These are phyloP conservation scores for Stegophylla sp. DNA, from an alignment of 2,888 invertebrate species.

Conservation along the genomic window DNA sequence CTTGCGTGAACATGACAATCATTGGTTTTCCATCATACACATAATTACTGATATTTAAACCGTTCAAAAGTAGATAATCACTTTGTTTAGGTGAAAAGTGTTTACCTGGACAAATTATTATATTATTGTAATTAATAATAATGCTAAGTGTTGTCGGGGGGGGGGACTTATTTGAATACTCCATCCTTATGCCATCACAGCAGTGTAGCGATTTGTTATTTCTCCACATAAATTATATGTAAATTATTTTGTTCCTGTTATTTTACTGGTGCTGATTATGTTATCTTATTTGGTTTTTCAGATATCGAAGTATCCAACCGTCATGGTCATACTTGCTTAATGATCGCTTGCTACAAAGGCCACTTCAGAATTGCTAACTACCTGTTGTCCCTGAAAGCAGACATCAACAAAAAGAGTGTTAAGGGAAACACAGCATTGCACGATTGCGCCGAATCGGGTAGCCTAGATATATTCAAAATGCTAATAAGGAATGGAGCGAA, in stretches of 20 bases:
- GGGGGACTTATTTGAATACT: neutral
- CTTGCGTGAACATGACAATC: neutral
- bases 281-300: conserved; percentile 64
- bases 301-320: conserved; percentile 96
- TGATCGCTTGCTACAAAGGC: conserved; percentile 97
- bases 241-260: neutral
- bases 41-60: neutral
- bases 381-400: conserved; percentile 83
- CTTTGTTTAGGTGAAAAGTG: neutral
- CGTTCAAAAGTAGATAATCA: neutral
- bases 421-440: conserved; percentile 95
- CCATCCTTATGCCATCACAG: neutral
- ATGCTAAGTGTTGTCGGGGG: neutral
- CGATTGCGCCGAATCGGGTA: conserved; percentile 96
- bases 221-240: too few species aligned
- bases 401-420: conserved; percentile 90
- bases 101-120: conserved; percentile 3
- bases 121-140: neutral
- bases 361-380: conserved; percentile 90
- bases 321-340: conserved; percentile 94
- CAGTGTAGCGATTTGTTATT: too few species aligned
- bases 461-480: conserved; percentile 87
- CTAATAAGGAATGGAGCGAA: conserved; percentile 85
- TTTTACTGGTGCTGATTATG: neutral
- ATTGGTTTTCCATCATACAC: neutral